Evolutionary conservation across 2,797 vertebrate genomes (phyloP).

Genomic region (Sciaenops ocellatus): DNA sequence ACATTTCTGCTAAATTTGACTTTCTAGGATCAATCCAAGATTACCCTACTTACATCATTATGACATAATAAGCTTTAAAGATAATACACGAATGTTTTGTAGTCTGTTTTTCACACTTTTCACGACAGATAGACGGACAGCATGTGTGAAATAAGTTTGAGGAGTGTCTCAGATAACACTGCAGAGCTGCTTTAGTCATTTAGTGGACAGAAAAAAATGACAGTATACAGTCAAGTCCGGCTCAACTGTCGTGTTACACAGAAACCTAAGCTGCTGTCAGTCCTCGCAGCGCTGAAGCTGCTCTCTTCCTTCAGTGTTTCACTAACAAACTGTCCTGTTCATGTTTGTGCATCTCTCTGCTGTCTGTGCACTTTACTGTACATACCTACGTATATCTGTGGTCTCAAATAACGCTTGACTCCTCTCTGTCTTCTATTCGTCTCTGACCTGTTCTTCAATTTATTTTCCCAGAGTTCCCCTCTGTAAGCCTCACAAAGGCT

Average conservation of each 20-base stretch:
- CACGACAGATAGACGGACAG: not conserved
- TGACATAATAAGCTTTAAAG: not conserved
- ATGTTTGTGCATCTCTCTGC: slow-evolving; percentile 9
- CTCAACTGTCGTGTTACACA: slow-evolving; percentile 4
- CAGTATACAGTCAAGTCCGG: not conserved
- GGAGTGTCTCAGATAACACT: not conserved
- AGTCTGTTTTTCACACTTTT: not conserved
- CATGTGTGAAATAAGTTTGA: not conserved
- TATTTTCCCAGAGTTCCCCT: slow-evolving; percentile 42
- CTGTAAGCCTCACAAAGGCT: slow-evolving; percentile 57
- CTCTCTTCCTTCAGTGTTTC: slow-evolving; percentile 4
- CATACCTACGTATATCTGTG: slow-evolving; percentile 13
- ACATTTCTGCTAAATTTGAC: not conserved
- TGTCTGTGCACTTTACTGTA: slow-evolving; percentile 23
- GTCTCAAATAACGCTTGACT: slow-evolving; percentile 14
- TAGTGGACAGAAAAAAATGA: slow-evolving; percentile 15
- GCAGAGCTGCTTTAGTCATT: slow-evolving; percentile 14
- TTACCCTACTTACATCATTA: not conserved
- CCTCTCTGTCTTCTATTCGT: not conserved
- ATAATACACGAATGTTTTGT: not conserved
- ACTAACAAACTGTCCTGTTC: not conserved
- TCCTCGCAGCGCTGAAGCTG: not conserved
- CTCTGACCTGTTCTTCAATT: slow-evolving; percentile 9
- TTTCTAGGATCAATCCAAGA: not conserved
- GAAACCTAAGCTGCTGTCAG: slow-evolving; percentile 7